A percentile compares a stretch with the other conserved stretches of the same genome.
These are phyloP conservation scores for Chaetogeoica ovagalla DNA, from an alignment of 2,888 invertebrate species.

Conservation along the genomic window DNA sequence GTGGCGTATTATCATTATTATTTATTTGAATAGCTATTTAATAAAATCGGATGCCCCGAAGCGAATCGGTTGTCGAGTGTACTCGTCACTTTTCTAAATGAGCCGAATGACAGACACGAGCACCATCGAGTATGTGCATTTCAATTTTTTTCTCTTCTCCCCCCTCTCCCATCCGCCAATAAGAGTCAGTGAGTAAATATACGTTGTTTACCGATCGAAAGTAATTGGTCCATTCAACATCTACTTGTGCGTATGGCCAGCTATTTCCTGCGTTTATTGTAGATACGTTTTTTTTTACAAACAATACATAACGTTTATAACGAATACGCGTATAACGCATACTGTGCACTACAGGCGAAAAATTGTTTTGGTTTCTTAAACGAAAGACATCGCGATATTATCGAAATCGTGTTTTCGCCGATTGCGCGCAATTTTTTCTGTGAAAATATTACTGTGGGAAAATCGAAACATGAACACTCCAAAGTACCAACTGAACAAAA, in stretches of 20 bases:
- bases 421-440: too few species aligned
- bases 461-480: too few species aligned
- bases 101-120: slow-evolving; percentile 46
- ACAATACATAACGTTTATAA: not conserved
- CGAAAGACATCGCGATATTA: too few species aligned
- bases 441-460: too few species aligned
- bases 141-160: slow-evolving; percentile 10
- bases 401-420: too few species aligned
- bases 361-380: too few species aligned
- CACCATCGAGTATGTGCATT: slow-evolving; percentile 10
- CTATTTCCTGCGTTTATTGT: slow-evolving; percentile 8
- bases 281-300: not conserved
- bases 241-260: slow-evolving; percentile 9
- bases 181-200: not conserved
- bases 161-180: too few species aligned
- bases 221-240: slow-evolving; percentile 45
- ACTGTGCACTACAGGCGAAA: too few species aligned
- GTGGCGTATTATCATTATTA: not conserved
- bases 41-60: slow-evolving; percentile 43
- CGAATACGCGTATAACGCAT: too few species aligned
- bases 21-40: slow-evolving; percentile 23
- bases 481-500: too few species aligned
- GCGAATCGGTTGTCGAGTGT: slow-evolving; percentile 40
- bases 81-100: slow-evolving; percentile 45
- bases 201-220: slow-evolving; percentile 9